A percentile compares a stretch with the other conserved stretches of the same genome.
These are phyloP conservation scores for Ditula angustiorana DNA, from an alignment of 2,888 invertebrate species.

Conservation along the genomic window DNA sequence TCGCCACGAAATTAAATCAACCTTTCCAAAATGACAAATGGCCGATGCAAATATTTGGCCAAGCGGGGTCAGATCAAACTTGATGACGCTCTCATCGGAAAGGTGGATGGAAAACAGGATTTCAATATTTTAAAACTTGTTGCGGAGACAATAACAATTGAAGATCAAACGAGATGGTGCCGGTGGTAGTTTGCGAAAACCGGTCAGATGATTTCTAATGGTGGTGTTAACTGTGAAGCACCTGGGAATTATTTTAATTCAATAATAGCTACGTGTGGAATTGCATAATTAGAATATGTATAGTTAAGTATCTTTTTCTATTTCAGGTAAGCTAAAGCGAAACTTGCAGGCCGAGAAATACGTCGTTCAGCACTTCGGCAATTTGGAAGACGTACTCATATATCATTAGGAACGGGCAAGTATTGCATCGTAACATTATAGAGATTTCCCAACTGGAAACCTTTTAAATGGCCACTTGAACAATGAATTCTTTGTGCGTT, in stretches of 20 bases:
- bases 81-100: slow-evolving; percentile 77
- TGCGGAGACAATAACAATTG: slow-evolving; percentile 62
- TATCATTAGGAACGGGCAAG: slow-evolving; percentile 28
- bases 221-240: background rate
- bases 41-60: slow-evolving; percentile 64
- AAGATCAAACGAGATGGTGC: slow-evolving; percentile 59
- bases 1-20: slow-evolving; percentile 35
- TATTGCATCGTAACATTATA: slow-evolving; percentile 21
- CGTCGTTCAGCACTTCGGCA: background rate
- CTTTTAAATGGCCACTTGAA: slow-evolving; percentile 28
- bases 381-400: background rate
- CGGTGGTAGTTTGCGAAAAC: slow-evolving; percentile 52
- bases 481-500: slow-evolving; percentile 44
- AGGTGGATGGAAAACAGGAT: slow-evolving; percentile 63
- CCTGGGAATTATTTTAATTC: slow-evolving; percentile 21
- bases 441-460: slow-evolving; percentile 27
- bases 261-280: background rate
- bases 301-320: slow-evolving; percentile 45
- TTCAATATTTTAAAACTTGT: slow-evolving; percentile 56
- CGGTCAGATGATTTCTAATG: slow-evolving; percentile 48
- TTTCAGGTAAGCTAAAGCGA: slow-evolving; percentile 62
- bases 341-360: background rate
- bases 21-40: slow-evolving; percentile 52
- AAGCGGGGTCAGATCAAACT: slow-evolving; percentile 67
- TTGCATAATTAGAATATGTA: slow-evolving; percentile 25